Base-by-base conservation (phyloP, 2,797 vertebrate species). In the Pseudochaenichthys georgianus region DNA sequence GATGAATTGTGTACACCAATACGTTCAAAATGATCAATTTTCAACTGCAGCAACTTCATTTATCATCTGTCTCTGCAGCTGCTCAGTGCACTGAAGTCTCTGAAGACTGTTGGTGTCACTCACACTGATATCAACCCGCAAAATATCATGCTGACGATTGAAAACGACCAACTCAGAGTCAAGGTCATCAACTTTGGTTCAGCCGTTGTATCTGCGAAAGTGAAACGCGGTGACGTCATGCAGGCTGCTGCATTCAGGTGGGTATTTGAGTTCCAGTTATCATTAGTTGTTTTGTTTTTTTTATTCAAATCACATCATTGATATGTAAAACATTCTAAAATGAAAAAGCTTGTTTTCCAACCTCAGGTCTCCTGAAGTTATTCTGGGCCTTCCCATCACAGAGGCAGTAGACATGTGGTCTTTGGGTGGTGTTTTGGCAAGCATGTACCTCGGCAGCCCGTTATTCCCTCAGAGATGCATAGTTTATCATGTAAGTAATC, bases 401-500 rank as follows among this genome's bases (percentile, higher is more conserved):
- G 47, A 43, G 5, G 57, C 47, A 15, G 34, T 34, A 8, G 58
- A 61, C 13, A 7, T 53, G 48, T 71, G 69, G 48, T 61, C 58
- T 45, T n/a, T 73, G 54, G 62, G 12, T 59, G 46, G n/a, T 52
- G 54, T 59, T 65, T 19, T 73, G 71, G 46, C 21, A 42, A 50
- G 21, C 38, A 0, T 50, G 53, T 65, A 34, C 46, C 53, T 58
- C 5, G 21, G 61, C 34, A 43, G 53, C 45, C 46, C n/a, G 19
- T 38, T 38, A 50, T 59, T 65, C 46, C 38, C 38, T 51, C 46
- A 59, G 46, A 42, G 46, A 16, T 52, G 62, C n/a, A 34, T 8
- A 16, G 9, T 31, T 58, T 11, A 42, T 45, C 70, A 58, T 46
- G 16, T 73, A 43, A 50, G 46, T 64, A 11, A n/a, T 41, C 13